A percentile compares a stretch with the other conserved stretches of the same genome.
These are phyloP conservation scores for Trichosurus vulpecula DNA, from an alignment of 2,797 vertebrate genomes.

Conservation along the genomic window DNA sequence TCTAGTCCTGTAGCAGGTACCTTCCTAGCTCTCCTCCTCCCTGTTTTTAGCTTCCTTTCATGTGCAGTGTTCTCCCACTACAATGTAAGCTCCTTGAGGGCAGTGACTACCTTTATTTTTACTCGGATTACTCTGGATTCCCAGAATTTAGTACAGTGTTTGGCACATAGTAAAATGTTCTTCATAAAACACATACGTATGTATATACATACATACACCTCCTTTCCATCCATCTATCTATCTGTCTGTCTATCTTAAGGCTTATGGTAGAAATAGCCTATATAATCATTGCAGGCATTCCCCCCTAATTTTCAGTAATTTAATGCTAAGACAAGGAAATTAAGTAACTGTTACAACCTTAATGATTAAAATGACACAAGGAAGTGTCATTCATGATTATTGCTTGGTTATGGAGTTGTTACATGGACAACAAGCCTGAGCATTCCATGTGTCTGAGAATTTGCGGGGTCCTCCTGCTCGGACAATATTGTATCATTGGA, in stretches of 20 bases:
- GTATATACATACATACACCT: too few relatives aligned
- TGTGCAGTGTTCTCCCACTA: not conserved
- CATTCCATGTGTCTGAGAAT: not conserved
- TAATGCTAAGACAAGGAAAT: constrained; percentile 22
- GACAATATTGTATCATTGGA: not conserved
- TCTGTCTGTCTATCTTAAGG: not conserved
- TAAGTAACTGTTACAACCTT: not conserved
- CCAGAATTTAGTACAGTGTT: too few relatives aligned
- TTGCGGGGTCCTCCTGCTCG: not conserved
- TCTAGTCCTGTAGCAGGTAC: not conserved
- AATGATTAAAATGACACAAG: constrained; percentile 24
- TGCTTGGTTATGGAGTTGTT: not conserved
- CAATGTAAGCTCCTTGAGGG: not conserved
- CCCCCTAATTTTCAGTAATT: not conserved
- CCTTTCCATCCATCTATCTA: not conserved
- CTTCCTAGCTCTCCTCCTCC: not conserved
- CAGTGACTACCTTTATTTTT: not conserved
- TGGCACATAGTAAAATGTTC: too few relatives aligned
- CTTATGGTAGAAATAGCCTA: not conserved
- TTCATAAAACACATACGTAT: too few relatives aligned
- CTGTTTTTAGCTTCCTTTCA: not conserved
- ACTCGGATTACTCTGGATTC: not conserved
- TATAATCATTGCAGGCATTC: not conserved
- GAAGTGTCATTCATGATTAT: not conserved
- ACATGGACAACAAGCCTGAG: not conserved